phyloP scores from a whole-genome alignment of 2,113 vertebrate species.

The Siphamia tubifer region DNA sequence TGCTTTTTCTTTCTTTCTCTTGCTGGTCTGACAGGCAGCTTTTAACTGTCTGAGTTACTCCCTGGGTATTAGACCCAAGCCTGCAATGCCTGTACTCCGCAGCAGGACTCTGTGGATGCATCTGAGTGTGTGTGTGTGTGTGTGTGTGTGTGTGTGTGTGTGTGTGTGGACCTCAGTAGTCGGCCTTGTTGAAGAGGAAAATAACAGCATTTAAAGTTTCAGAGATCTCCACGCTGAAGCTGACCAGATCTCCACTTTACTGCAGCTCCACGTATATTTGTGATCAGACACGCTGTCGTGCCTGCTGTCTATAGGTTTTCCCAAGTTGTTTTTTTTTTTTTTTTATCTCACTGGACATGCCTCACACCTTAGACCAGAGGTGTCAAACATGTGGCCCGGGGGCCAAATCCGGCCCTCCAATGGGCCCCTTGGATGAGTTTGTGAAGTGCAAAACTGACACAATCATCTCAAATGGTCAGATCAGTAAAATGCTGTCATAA shows the following conservation, averaged over 20 bases:
- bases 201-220: conserved; percentile 50
- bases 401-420: too few species aligned
- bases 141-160: neutral
- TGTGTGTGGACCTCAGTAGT: neutral
- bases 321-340: neutral
- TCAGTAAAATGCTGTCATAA: too few species aligned
- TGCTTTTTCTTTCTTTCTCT: neutral
- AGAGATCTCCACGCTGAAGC: conserved; percentile 28
- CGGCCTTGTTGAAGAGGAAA: conserved; percentile 28
- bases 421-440: too few species aligned
- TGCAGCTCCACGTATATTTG: conserved; percentile 17
- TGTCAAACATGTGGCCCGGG: too few species aligned
- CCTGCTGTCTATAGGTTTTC: neutral
- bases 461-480: too few species aligned
- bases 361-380: too few species aligned
- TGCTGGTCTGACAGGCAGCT: conserved; percentile 14
- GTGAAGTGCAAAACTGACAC: too few species aligned
- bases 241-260: neutral
- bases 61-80: conserved; percentile 36
- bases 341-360: neutral
- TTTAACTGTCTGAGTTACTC: conserved; percentile 38
- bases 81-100: neutral
- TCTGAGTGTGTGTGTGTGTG: neutral
- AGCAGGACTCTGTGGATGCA: conserved; percentile 21
- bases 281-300: neutral